These are phyloP conservation scores for Helogale parvula DNA, from an alignment of 2,113 vertebrate genomes.

Conservation along the genomic window DNA sequence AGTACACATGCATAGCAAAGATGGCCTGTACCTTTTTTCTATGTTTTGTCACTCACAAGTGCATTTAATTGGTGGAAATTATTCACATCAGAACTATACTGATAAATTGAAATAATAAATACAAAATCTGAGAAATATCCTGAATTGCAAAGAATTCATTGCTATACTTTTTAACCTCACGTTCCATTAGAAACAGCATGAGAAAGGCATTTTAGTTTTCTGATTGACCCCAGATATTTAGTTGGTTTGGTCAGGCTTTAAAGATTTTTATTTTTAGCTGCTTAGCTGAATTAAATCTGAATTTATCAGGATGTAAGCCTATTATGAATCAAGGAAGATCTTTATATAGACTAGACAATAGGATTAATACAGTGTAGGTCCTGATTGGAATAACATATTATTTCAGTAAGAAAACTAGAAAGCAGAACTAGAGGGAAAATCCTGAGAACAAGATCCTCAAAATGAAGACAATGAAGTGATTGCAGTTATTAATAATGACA, in stretches of 20 bases:
- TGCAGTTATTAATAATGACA: background rate
- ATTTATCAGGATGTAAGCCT: background rate
- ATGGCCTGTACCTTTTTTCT: background rate
- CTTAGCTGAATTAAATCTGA: slow-evolving; percentile 31
- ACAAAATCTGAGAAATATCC: background rate
- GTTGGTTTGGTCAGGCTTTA: slow-evolving; percentile 41
- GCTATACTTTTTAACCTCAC: slow-evolving; percentile 39
- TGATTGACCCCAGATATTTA: slow-evolving; percentile 61
- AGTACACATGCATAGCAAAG: background rate
- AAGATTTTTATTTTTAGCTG: slow-evolving; percentile 58
- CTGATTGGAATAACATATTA: background rate
- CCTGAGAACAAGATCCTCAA: background rate
- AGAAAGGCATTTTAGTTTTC: slow-evolving; percentile 50
- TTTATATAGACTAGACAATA: background rate
- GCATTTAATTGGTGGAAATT: background rate
- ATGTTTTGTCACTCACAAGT: background rate
- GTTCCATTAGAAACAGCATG: slow-evolving; percentile 30
- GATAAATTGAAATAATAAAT: slow-evolving; percentile 45
- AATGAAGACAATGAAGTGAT: background rate
- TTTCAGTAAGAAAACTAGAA: background rate
- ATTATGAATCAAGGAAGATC: background rate
- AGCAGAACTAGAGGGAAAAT: background rate
- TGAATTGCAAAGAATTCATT: slow-evolving; percentile 47
- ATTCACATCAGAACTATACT: background rate
- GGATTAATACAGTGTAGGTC: too few relatives aligned